Evolutionary conservation across 2,888 invertebrate species (phyloP), one percentile per base, ranked within the genome.

Genomic region (Acrobeloides nanus): DNA sequence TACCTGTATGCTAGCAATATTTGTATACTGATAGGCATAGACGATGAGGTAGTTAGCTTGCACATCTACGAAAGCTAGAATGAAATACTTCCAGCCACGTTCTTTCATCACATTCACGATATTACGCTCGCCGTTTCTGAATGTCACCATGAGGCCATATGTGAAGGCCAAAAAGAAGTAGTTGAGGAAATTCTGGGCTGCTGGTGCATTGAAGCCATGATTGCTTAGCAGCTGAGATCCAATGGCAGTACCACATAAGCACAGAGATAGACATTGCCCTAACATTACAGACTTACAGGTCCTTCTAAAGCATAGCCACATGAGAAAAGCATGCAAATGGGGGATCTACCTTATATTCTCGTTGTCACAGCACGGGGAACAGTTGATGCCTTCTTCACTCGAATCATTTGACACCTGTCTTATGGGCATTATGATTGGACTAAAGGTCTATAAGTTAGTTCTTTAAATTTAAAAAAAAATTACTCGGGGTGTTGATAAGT

Each of bases 41-140:
- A 86, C 84, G 52, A 87, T 80, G 53, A 87, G 77, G 75, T 84
- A 87, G 72, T 85, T 84, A 5, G 87, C 87, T 76, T 87, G 85
- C n/a, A 88, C 87, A 72, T 88, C 87, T 52, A 86, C 80, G 40
- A 83, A 75, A 25, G 86, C 85, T 12, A 87, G 80, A 57, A 87
- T 76, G 52, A 86, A 76, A 65, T 87, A 83, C 60, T 85, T 81
- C 84, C 84, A 86, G 71, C 83, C 85, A 74, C 84, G 81, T 68
- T 81, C 80, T 62, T 81, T 80, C 56, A 86, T 75, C 37, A 83
- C 80, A 38, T 81, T 79, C 59, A 82, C 79, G 1, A 61, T 38
- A n/a, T 61, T 59, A n/a, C 59, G 55, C 5, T 64, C 63, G 18
- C 62, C 66, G 7, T 45, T 29, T 48, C 62, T 61, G 75, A 84